Conservation (phyloP, 1,140 invertebrate genomes). For the Drosophila nannoptera region DNA sequence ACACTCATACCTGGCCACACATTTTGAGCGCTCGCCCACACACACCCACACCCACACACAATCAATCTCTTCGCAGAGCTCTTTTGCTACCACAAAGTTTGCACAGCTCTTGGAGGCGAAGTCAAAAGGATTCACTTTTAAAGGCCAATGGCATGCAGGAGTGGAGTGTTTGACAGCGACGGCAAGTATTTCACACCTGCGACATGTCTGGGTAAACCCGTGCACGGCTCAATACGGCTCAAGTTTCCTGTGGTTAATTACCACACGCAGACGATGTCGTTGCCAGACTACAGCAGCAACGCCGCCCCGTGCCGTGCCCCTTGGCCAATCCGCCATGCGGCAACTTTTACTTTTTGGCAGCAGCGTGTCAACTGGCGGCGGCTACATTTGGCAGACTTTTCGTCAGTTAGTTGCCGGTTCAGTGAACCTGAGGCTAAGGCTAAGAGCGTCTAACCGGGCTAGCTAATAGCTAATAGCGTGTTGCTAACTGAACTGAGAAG, state of each 20-base stretch:
- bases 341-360: conserved; percentile 24
- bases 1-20: too few species aligned
- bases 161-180: not conserved
- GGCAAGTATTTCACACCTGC: conserved; percentile 42
- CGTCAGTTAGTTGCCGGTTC: conserved; percentile 54
- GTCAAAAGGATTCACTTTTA: not conserved
- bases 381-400: conserved; percentile 20
- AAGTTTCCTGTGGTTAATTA: conserved; percentile 57
- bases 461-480: not conserved
- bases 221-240: conserved; percentile 9
- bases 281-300: not conserved
- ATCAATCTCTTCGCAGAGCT: not conserved
- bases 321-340: not conserved
- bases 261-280: conserved; percentile 21
- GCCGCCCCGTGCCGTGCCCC: not conserved
- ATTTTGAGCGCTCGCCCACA: too few species aligned
- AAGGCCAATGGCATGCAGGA: not conserved
- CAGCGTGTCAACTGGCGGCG: conserved; percentile 21
- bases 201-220: conserved; percentile 26
- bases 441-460: not conserved
- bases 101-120: not conserved
- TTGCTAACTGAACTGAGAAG: conserved; percentile 32
- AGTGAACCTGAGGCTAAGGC: conserved; percentile 41
- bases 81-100: not conserved
- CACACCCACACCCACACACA: not conserved